Base-by-base conservation (phyloP, 2,797 vertebrate species). In the Etheostoma perlongum region DNA sequence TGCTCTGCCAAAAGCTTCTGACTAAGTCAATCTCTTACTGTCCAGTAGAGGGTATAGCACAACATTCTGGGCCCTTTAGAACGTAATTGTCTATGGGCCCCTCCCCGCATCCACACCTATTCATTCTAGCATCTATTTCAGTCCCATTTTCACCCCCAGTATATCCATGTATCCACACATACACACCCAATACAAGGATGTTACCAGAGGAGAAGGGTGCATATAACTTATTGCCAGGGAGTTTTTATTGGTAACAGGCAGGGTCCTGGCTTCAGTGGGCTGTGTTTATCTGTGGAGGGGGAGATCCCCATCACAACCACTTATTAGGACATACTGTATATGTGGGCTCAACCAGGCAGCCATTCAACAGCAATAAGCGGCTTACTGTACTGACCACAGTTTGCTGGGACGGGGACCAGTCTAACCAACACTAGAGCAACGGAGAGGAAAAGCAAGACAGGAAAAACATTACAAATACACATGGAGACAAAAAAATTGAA, bases 251-350 rank as follows among this genome's bases (percentile, higher is more conserved):
- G 83, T 78, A 84, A 89, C 88, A 90, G 88, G 74, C 88, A 80
- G 72, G 62, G 73, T 76, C 72, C 85, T 92, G 92, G 89, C 85
- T 89, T 83, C 46, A 54, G 61, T 48, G 53, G 69, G 64, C 85
- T 86, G 83, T 89, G 86, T 92, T 92, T 92, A 90, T 93, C 91
- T 88, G 83, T 70, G 79, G 71, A 85, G 64, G 89, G 36, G 92
- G 90, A 89, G 89, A 90, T 90, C 88, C 90, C 91, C 91, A 91
- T 92, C 90, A 91, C 84, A 91, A 90, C 89, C 88, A 89, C 90
- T 92, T 92, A 91, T 94, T 91, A 90, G 91, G 81, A 94, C 85
- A 88, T 89, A 23, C 21, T 23, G 21, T 23, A 91, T 89, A 88
- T 92, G 86, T 84, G 88, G 91, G 87, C 82, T 91, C 81, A 86